Conservation (phyloP, 2,113 vertebrate genomes). For the Vulpes lagopus region DNA sequence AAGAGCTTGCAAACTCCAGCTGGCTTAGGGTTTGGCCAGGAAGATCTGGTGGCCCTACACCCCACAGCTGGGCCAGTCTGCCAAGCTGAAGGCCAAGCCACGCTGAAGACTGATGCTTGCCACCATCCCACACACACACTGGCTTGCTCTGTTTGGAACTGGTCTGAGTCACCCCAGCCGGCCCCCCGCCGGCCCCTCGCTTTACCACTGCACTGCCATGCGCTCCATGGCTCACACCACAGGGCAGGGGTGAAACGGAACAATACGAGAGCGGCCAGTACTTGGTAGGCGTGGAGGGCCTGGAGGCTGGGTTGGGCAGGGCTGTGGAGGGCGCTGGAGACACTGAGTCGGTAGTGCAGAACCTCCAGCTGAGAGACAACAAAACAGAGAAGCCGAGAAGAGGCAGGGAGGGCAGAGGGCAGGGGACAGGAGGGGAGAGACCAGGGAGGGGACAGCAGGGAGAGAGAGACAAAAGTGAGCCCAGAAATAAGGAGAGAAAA, state of each 20-base stretch:
- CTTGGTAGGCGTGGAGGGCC: slow-evolving; percentile 99
- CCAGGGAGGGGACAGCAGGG: slow-evolving; percentile 53
- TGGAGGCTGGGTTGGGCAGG: slow-evolving; percentile 94
- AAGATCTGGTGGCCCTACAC: not conserved
- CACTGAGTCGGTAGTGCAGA: slow-evolving; percentile 98
- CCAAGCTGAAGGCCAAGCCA: not conserved
- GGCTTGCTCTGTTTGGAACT: not conserved
- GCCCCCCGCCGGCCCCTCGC: not conserved
- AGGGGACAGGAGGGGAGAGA: slow-evolving; percentile 48
- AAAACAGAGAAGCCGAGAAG: slow-evolving; percentile 73
- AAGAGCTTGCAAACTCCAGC: not conserved
- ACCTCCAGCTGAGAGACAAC: slow-evolving; percentile 97
- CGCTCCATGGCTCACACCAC: slow-evolving; percentile 28
- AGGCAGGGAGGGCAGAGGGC: slow-evolving; percentile 77
- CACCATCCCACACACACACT: not conserved
- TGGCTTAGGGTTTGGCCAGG: not conserved
- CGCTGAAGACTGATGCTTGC: not conserved
- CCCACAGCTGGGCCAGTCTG: not conserved
- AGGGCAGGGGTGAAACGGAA: slow-evolving; percentile 71
- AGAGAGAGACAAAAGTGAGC: slow-evolving; percentile 80
- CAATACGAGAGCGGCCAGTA: slow-evolving; percentile 93
- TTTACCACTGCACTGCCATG: not conserved
- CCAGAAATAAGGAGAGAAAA: slow-evolving; percentile 73
- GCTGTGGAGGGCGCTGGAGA: slow-evolving; percentile 96
- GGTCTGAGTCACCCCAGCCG: not conserved